Evolutionary conservation across 2,888 invertebrate genomes (phyloP).

Genomic region (Cryptosula pallasiana): DNA sequence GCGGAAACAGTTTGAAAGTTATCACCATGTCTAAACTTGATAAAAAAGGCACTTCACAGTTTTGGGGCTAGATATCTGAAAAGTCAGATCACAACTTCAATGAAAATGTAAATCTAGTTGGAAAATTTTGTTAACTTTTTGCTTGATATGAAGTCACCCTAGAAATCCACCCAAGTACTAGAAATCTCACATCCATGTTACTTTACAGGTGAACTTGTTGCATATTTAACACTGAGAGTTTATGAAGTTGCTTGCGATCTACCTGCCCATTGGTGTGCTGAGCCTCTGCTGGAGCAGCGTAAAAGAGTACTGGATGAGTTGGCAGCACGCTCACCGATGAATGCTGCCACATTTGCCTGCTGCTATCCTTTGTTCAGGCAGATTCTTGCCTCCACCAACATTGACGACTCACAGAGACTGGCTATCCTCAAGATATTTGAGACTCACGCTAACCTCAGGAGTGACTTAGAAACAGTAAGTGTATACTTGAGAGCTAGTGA

Average conservation of each 20-base stretch:
- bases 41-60: no score
- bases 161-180: no score
- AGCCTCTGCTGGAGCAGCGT: slow-evolving; percentile 63
- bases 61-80: no score
- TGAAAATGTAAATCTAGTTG: no score
- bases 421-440: slow-evolving; percentile 47
- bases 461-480: slow-evolving; percentile 30
- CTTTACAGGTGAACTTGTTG: slow-evolving; percentile 59
- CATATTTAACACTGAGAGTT: slow-evolving; percentile 68
- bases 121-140: no score
- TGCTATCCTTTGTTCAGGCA: slow-evolving; percentile 68
- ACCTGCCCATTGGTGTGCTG: slow-evolving; percentile 71
- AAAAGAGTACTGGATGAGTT: slow-evolving; percentile 63
- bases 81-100: no score
- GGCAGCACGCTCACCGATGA: slow-evolving; percentile 51
- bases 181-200: no score
- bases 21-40: no score
- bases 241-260: slow-evolving; percentile 75
- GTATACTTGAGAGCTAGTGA: not conserved
- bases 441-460: slow-evolving; percentile 66
- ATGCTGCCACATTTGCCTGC: slow-evolving; percentile 75
- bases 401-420: slow-evolving; percentile 35
- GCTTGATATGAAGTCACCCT: no score
- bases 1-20: no score
- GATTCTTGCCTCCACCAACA: slow-evolving; percentile 31